Conservation (phyloP, 2,113 vertebrate genomes). For the Pluvialis apricaria region DNA sequence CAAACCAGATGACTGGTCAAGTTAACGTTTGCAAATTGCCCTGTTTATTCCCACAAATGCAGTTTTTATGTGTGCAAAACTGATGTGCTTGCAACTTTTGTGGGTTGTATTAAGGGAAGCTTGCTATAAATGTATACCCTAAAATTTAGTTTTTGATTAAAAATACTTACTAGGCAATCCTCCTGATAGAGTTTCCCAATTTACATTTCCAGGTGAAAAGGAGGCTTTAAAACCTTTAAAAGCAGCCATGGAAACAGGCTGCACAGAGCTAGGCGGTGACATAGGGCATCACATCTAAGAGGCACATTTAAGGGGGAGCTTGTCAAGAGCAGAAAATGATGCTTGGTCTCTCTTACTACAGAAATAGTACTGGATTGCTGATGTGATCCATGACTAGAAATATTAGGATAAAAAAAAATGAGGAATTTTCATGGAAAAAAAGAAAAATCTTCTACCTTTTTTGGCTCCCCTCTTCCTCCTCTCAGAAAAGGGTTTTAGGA, state of each 20-base stretch:
- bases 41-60: conserved; percentile 20
- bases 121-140: neutral
- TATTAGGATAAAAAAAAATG: conserved; percentile 8
- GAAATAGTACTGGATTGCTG: conserved; percentile 16
- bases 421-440: neutral
- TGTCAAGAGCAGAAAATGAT: conserved; percentile 58
- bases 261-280: conserved; percentile 47
- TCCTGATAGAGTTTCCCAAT: conserved; percentile 41
- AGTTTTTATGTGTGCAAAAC: neutral
- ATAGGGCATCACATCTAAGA: conserved; percentile 61
- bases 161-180: conserved; percentile 50
- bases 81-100: conserved; percentile 41
- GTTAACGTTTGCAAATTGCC: neutral
- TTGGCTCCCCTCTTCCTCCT: neutral
- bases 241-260: conserved; percentile 64
- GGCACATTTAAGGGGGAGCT: conserved; percentile 53
- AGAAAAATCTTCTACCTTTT: neutral
- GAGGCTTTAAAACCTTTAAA: conserved; percentile 55
- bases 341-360: neutral
- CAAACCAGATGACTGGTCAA: conserved; percentile 21
- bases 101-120: neutral
- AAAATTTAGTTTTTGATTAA: conserved; percentile 59
- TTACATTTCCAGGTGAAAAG: conserved; percentile 65
- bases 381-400: conserved; percentile 17
- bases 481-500: neutral